Percentiles rank a stretch among this genome's conserved stretches.
These are phyloP conservation scores for Chironomus tepperi DNA, from an alignment of 1,140 invertebrate species.

Conservation along the genomic window DNA sequence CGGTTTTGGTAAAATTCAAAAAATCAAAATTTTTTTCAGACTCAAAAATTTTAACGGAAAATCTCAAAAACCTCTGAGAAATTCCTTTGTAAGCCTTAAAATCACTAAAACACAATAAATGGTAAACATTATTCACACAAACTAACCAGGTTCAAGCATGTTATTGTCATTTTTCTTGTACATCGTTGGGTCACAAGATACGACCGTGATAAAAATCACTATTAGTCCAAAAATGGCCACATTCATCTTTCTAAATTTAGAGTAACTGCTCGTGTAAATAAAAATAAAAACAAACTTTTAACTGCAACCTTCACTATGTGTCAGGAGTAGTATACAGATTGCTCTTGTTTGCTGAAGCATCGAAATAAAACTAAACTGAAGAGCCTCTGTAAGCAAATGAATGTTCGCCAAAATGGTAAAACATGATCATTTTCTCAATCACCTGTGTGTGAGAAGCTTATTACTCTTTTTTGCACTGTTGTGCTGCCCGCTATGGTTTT, in stretches of 20 bases:
- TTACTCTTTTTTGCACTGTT: too few relatives aligned
- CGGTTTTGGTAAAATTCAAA: not conserved
- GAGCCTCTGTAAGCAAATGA: too few relatives aligned
- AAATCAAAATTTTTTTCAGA: not conserved
- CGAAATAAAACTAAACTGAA: too few relatives aligned
- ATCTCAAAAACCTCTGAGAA: not conserved
- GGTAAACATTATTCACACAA: not conserved
- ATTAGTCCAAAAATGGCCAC: not conserved
- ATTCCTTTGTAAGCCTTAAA: not conserved
- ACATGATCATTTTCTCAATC: too few relatives aligned
- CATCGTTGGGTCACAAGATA: not conserved
- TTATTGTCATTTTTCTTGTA: slow-evolving; percentile 7
- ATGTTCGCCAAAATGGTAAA: too few relatives aligned
- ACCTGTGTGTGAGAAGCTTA: too few relatives aligned
- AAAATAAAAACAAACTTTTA: too few relatives aligned
- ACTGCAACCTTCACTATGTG: too few relatives aligned
- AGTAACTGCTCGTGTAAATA: not conserved
- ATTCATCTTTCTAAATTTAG: not conserved
- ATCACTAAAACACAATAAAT: not conserved
- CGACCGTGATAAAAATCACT: not conserved
- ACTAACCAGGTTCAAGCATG: not conserved
- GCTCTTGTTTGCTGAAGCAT: too few relatives aligned
- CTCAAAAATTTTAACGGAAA: not conserved
- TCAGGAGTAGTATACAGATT: too few relatives aligned
- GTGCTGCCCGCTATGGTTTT: too few relatives aligned